Conservation (phyloP, 2,797 vertebrate genomes). For the Pygocentrus nattereri region DNA sequence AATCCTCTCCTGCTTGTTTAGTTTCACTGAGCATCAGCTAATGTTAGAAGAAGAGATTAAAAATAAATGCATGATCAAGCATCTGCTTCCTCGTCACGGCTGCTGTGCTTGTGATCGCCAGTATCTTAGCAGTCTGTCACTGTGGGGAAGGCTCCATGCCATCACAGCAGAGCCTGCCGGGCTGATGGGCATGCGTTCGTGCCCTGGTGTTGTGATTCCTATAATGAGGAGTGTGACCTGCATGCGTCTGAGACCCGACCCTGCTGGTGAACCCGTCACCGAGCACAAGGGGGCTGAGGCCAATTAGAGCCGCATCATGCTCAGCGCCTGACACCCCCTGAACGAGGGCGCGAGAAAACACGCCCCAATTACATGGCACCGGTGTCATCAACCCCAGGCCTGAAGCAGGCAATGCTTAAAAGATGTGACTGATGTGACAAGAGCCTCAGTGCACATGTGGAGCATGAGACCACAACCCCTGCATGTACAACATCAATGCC, state of each 20-base stretch:
- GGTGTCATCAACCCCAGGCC: conserved; percentile 53
- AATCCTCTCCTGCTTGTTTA: background rate
- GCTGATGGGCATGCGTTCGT: conserved; percentile 50
- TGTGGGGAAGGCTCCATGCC: conserved; percentile 58
- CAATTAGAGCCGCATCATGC: conserved; percentile 60
- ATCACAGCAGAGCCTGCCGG: conserved; percentile 44
- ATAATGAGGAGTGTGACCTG: conserved; percentile 59
- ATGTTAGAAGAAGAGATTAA: background rate
- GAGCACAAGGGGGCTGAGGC: conserved; percentile 38
- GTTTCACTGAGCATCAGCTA: conserved; percentile 2
- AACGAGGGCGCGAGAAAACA: conserved; percentile 57
- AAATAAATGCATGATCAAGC: conserved; percentile 1
- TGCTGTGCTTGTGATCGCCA: conserved; percentile 43
- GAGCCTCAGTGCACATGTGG: conserved; percentile 18
- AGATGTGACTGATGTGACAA: conserved; percentile 52
- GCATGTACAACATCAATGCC: background rate
- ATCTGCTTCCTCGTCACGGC: background rate
- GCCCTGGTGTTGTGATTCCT: conserved; percentile 52
- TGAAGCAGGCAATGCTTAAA: conserved; percentile 52
- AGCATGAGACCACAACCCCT: background rate
- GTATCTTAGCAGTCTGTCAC: conserved; percentile 69
- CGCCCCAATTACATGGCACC: conserved; percentile 43
- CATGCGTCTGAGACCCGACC: conserved; percentile 41
- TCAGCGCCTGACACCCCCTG: conserved; percentile 49
- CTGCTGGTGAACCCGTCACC: conserved; percentile 32